Percentiles rank a stretch among this genome's conserved stretches.
phyloP scores from a whole-genome alignment of 2,797 vertebrate genomes.

The Champsocephalus gunnari region DNA sequence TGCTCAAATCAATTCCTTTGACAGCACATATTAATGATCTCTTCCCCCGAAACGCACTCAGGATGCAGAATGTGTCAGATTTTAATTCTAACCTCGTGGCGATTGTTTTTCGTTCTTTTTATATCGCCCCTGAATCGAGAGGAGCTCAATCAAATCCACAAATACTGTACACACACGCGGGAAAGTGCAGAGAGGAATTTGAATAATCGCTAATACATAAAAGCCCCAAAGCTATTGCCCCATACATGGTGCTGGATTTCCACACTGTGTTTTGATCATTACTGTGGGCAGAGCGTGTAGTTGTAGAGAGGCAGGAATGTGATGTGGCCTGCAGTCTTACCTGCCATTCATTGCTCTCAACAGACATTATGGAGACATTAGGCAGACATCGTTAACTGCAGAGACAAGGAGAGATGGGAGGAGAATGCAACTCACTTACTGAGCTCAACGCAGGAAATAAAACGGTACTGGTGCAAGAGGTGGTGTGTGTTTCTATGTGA shows the following conservation, averaged over 20 bases:
- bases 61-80: conserved; percentile 33
- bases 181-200: conserved; percentile 34
- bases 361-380: conserved; percentile 77
- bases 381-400: conserved; percentile 74
- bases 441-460: conserved; percentile 51
- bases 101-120: conserved; percentile 36
- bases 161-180: conserved; percentile 16
- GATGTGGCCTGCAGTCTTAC: conserved; percentile 68
- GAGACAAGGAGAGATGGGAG: conserved; percentile 64
- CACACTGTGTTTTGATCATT: conserved; percentile 61
- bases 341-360: conserved; percentile 73
- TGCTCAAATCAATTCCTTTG: conserved; percentile 58
- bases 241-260: conserved; percentile 25
- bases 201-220: conserved; percentile 48
- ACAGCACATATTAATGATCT: conserved; percentile 45
- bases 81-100: conserved; percentile 49
- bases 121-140: conserved; percentile 26
- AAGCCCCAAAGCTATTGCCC: conserved; percentile 40
- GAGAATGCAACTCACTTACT: conserved; percentile 48
- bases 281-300: conserved; percentile 51
- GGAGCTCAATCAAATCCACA: conserved; percentile 38
- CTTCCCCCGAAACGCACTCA: neutral
- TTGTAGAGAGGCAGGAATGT: conserved; percentile 57
- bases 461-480: conserved; percentile 40
- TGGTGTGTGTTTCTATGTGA: conserved; percentile 4